A percentile compares a stretch with the other conserved stretches of the same genome.
Evolutionary conservation across 2,113 vertebrate species (phyloP).

Genomic region (Cololabis saira): DNA sequence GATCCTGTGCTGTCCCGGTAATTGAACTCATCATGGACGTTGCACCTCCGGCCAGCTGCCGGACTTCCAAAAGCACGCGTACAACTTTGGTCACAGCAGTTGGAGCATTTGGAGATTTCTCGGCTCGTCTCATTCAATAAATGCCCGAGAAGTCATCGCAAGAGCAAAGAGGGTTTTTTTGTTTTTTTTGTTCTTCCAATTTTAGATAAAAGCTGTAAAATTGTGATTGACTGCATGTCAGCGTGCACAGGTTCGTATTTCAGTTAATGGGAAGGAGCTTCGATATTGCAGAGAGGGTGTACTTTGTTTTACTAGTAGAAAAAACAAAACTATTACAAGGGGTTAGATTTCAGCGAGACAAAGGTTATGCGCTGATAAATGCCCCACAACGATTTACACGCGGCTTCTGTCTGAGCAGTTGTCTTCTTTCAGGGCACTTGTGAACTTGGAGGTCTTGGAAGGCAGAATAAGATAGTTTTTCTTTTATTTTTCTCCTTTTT

Average conservation of each 20-base stretch:
- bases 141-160: no score
- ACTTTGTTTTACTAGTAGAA: conserved; percentile 27
- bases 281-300: not conserved
- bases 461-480: no score
- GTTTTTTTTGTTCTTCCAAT: no score
- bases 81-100: not conserved
- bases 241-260: not conserved
- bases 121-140: not conserved
- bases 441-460: conserved; percentile 8
- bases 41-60: conserved; percentile 12
- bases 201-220: conserved; percentile 1
- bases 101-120: not conserved
- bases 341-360: conserved; percentile 47
- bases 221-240: no score
- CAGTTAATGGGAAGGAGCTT: conserved; percentile 9
- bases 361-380: conserved; percentile 54
- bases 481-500: not conserved
- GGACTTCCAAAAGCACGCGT: not conserved
- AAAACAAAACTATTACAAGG: conserved; percentile 30
- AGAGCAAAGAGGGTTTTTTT: no score
- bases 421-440: conserved; percentile 17
- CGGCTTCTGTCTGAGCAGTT: conserved; percentile 18
- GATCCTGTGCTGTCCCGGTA: not conserved
- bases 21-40: not conserved
- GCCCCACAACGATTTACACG: conserved; percentile 33